Base-by-base conservation (phyloP, 64 coral and sea anemone species). In the Stylophora pistillata region DNA sequence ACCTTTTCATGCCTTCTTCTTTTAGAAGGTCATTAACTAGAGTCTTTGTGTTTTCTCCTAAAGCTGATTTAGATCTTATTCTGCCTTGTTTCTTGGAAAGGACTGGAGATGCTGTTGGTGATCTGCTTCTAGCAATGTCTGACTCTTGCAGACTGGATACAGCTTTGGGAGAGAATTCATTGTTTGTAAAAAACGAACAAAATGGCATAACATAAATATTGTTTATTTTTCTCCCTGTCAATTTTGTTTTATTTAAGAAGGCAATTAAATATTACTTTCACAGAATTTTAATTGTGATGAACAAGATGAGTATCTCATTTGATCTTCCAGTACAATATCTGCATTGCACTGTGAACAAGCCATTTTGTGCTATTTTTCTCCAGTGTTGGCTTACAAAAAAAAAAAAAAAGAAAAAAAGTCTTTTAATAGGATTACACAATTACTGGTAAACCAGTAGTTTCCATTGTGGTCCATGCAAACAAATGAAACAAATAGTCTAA, bases 1-100 rank as follows among this genome's bases (percentile, higher is more conserved):
- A 84, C 80, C 80, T 84, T 69, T 84, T 84, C 4, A n/a, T 34
- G 3, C 60, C 80, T 15, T 84, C 80, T 84, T 53, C 33, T 27
- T 69, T 84, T 47, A 69, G 60, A 47, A 41, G 21, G 25, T 84
- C 80, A 54, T 62, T 70, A 13, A 84, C 29, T n/a, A 84, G 13
- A 2, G 60, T 54, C 62, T 84, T 84, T 4, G 65, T 32, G 53
- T 84, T 84, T 54, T 84, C 80, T 54, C 80, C 80, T 34, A 84
- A n/a, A 9, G 80, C 60, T 53, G 80, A 84, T 21, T 70, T 84
- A 21, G 80, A 84, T 16, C 80, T 68, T 53, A 69, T 55, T 53
- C 80, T 84, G 80, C 32, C n/a, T 0, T 20, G 32, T 70, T 84
- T 56, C 28, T 60, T 80, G 55, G 7, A 16, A 54, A 53, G 30